phyloP scores from a whole-genome alignment of 2,888 invertebrate genomes.

The Zonitis immaculata region DNA sequence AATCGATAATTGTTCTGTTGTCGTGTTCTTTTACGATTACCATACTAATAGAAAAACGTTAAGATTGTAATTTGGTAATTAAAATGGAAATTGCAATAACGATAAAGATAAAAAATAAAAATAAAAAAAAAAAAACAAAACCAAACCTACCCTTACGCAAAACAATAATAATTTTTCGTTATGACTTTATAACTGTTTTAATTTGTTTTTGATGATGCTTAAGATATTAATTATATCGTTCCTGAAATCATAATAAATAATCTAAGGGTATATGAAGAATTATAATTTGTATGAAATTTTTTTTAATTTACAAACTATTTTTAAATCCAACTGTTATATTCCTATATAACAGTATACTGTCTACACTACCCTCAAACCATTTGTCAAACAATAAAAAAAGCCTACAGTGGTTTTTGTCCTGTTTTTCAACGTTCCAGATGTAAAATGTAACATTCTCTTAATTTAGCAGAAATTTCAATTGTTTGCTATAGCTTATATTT shows the following conservation, averaged over 20 bases:
- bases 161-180: constrained; percentile 39
- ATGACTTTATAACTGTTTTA: constrained; percentile 39
- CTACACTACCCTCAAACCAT: constrained; percentile 35
- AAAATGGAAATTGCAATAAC: constrained; percentile 36
- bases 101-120: too few relatives aligned
- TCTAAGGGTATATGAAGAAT: constrained; percentile 21
- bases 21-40: constrained; percentile 24
- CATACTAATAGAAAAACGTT: constrained; percentile 31
- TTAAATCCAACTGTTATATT: constrained; percentile 30
- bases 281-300: constrained; percentile 24
- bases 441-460: constrained; percentile 38
- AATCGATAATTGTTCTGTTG: constrained; percentile 21
- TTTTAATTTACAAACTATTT: constrained; percentile 37
- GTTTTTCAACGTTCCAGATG: constrained; percentile 36
- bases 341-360: constrained; percentile 23
- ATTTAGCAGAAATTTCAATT: constrained; percentile 38
- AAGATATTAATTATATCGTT: constrained; percentile 34
- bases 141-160: constrained; percentile 31
- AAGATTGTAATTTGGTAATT: constrained; percentile 38
- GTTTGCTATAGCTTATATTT: constrained; percentile 23
- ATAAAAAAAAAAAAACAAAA: too few relatives aligned
- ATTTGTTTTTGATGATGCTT: constrained; percentile 36
- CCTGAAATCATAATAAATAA: constrained; percentile 30
- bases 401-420: constrained; percentile 28
- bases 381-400: constrained; percentile 35